Evolutionary conservation across 2,113 vertebrate genomes (phyloP), one percentile per base, ranked within the genome.

Genomic region (Spheniscus mendiculus): DNA sequence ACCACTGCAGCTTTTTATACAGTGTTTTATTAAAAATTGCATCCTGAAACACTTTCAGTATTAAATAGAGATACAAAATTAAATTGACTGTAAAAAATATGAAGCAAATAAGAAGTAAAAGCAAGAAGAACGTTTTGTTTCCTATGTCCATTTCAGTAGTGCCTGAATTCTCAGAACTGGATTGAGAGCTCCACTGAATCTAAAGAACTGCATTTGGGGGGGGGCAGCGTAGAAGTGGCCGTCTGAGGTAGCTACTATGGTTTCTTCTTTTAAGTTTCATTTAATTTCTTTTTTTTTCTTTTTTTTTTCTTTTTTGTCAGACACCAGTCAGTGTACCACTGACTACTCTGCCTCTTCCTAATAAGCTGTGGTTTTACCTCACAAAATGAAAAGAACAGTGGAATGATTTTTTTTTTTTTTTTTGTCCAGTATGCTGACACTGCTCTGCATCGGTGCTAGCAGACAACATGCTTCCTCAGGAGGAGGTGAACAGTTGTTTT

Each of bases 71-170:
- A 17, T 79, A 40, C 6, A 58, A 62, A 87, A 79, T 62, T 63
- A 95, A 95, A 93, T 59, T 96, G 59, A 85, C n/a, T 38, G 23
- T 29, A 96, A 90, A 92, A 93, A 63, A 8, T 36, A 27, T 29
- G 40, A 66, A 38, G 3, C 4, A 91, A 58, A 30, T 38, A 62
- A 74, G 42, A 80, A 70, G 6, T n/a, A 74, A 93, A 63, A n/a
- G 12, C 42, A 72, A 34, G 59, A 93, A 55, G 11, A 52, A 71
- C 4, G 9, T 17, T 81, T 90, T 77, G 16, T 66, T 87, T 89
- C 70, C 27, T 77, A 1, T 78, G 42, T 66, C 55, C 25, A 8
- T 77, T 90, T 22, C 9, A 65, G 27, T 45, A 61, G 14, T 44
- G 11, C 8, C n/a, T 86, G 49, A 83, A 67, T 50, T 55, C 3